Percentiles rank a stretch among this genome's conserved stretches.
Evolutionary conservation across 2,113 vertebrate species (phyloP).

Genomic region (Agapornis roseicollis): DNA sequence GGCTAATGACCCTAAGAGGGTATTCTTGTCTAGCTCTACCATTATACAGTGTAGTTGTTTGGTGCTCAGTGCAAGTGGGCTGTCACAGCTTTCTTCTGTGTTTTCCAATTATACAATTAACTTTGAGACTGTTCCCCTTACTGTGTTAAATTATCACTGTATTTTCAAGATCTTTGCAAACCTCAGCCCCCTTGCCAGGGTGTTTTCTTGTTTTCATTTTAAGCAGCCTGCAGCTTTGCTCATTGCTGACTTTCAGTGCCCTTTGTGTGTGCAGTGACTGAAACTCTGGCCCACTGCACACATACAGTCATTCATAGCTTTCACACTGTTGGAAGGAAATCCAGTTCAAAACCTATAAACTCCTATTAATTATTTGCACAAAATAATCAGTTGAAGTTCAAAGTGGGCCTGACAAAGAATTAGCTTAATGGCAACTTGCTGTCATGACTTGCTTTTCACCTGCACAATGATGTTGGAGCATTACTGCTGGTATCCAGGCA

Average conservation of each 20-base stretch:
- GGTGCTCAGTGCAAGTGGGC: not conserved
- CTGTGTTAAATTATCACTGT: not conserved
- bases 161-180: not conserved
- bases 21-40: not conserved
- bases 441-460: not conserved
- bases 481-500: not conserved
- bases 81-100: not conserved
- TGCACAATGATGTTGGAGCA: not conserved
- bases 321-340: not conserved
- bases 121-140: not conserved
- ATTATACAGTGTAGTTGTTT: not conserved
- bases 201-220: not conserved
- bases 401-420: not conserved
- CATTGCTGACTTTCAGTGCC: not conserved
- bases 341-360: rapidly evolving
- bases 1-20: not conserved
- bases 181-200: not conserved
- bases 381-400: not conserved
- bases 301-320: not conserved
- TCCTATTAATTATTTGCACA: not conserved
- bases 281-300: not conserved
- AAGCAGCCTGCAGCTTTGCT: not conserved
- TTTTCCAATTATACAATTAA: not conserved
- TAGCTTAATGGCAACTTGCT: not conserved
- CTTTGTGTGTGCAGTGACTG: not conserved